Base-by-base conservation (phyloP, 1,140 invertebrate genomes). In the Lordiphosa mommai region DNA sequence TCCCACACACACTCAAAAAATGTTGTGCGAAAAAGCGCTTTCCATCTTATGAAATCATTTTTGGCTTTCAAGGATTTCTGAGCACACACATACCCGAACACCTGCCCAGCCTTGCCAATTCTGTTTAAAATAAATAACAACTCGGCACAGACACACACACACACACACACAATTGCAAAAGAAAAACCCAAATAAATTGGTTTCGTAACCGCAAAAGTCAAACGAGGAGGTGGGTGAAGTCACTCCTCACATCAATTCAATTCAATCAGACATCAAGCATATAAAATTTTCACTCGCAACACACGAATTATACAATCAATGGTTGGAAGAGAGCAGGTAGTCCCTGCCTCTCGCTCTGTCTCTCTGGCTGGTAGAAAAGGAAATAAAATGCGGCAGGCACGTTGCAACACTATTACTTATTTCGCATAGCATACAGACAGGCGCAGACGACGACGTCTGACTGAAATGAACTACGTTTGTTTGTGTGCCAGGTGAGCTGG, bases 401-500 rank as follows among this genome's bases (percentile, higher is more conserved):
- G 77, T 84, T 84, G 77, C 77, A 84, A 84, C 79, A 84, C 77
- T 84, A 84, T 84, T 84, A 84, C 77, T 84, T 84, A 84, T 77
- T 84, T 84, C 66, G 61, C 61, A 71, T 51, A 48, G 55, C 68
- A 52, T 60, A 49, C 74, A 77, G 77, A 84, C 67, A 71, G 76
- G 59, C 71, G 58, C 46, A 51, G 71, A 68, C 61, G 66, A 44
- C 36, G 64, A 66, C 52, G 72, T 76, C 72, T 71, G 71, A 49
- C 67, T 72, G 77, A 84, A 84, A 82, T 82, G 77, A 82, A 82
- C 77, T 82, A 84, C 77, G 79, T 82, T 77, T 77, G 72, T 84
- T 72, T 82, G 77, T 77, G 63, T 47, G 23, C 23, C 23, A 27
- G 69, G 79, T 72, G 68, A 58, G 65, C 40, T 41, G 55, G 29